Evolutionary conservation across 2,888 invertebrate species (phyloP).

Genomic region (Deilephila porcellus): DNA sequence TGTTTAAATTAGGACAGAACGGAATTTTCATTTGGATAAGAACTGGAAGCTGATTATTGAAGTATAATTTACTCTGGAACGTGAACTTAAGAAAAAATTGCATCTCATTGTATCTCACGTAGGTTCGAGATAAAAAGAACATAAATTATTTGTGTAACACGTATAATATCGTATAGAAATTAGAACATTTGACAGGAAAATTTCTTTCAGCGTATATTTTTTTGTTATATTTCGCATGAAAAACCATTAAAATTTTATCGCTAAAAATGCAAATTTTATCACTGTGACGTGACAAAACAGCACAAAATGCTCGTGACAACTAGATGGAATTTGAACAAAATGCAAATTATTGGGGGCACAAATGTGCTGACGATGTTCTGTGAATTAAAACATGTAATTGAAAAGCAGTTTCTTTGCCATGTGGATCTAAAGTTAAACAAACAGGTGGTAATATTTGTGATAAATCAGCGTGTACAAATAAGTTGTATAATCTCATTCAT

Average conservation of each 20-base stretch:
- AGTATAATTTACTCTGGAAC: no score
- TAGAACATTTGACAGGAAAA: no score
- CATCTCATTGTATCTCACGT: no score
- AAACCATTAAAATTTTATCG: background rate
- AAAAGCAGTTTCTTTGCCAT: background rate
- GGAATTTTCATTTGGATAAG: no score
- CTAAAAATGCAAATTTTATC: background rate
- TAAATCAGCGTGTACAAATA: no score
- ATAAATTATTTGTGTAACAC: no score
- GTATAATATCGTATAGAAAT: no score
- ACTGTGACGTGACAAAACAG: background rate
- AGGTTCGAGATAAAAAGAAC: no score
- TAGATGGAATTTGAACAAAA: background rate
- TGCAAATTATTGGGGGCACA: background rate
- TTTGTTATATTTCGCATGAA: background rate
- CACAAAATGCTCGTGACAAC: constrained; percentile 3
- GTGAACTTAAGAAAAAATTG: no score
- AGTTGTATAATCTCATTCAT: background rate
- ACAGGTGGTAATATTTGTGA: background rate
- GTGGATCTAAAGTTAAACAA: background rate
- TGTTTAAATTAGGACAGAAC: no score
- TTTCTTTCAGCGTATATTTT: background rate
- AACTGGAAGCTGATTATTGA: no score
- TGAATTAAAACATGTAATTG: background rate
- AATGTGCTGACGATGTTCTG: background rate